Evolutionary conservation across 1,140 invertebrate species (phyloP).

Genomic region (Drosophila triauraria): DNA sequence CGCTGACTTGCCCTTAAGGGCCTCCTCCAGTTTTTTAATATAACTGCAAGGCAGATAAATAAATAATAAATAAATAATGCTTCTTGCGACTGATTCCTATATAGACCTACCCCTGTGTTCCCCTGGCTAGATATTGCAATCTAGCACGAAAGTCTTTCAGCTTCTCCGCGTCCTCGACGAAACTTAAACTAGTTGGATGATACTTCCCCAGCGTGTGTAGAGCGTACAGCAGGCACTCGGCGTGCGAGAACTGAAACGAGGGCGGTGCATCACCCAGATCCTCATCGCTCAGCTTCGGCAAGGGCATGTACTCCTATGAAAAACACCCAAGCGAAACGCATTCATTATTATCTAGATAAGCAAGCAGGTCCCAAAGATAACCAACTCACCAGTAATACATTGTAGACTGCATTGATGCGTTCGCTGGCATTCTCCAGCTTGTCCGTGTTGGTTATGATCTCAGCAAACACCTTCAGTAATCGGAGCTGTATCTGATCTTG

Average conservation of each 20-base stretch:
- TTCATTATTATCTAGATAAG: background rate
- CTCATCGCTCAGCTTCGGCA: conserved; percentile 90
- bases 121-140: conserved; percentile 96
- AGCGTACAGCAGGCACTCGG: conserved; percentile 96
- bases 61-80: background rate
- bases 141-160: conserved; percentile 95
- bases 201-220: conserved; percentile 95
- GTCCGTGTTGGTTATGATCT: conserved; percentile 91
- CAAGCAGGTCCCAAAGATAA: background rate
- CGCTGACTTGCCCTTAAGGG: conserved; percentile 91
- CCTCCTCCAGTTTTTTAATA: conserved; percentile 95
- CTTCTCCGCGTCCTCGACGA: conserved; percentile 91
- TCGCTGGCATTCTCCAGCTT: conserved; percentile 90
- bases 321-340: conserved; percentile 38
- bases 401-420: conserved; percentile 91
- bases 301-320: conserved; percentile 90
- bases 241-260: conserved; percentile 95
- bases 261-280: conserved; percentile 87
- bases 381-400: conserved; percentile 91
- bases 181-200: conserved; percentile 89
- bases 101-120: conserved; percentile 90
- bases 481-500: conserved; percentile 91
- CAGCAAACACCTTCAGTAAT: conserved; percentile 94
- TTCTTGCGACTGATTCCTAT: background rate
- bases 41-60: conserved; percentile 85